phyloP scores from a whole-genome alignment of 2,888 invertebrate species.

The Teleiodes luculella region DNA sequence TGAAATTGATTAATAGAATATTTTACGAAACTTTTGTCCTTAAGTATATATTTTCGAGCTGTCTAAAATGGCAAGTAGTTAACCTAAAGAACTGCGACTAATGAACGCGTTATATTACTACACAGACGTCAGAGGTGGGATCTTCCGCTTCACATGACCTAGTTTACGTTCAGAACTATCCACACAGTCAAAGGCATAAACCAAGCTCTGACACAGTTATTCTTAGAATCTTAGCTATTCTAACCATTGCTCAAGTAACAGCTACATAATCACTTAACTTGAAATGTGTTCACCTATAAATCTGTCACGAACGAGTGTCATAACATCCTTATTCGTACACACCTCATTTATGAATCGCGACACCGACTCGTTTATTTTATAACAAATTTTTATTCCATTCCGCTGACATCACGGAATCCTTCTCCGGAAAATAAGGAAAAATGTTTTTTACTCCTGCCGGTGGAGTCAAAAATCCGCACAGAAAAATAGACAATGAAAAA shows the following conservation, averaged over 20 bases:
- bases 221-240: neutral
- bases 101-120: no score
- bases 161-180: neutral
- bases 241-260: neutral
- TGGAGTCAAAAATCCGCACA: conserved; percentile 2
- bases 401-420: neutral
- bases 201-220: neutral
- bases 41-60: no score
- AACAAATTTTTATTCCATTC: neutral
- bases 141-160: neutral
- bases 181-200: neutral
- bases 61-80: no score
- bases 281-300: no score
- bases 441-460: neutral
- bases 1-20: no score
- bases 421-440: neutral
- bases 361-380: neutral
- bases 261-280: neutral
- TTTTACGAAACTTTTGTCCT: no score
- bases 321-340: no score
- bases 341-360: no score
- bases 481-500: conserved; percentile 28
- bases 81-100: no score
- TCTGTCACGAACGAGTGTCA: neutral
- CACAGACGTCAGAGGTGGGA: neutral